These are phyloP conservation scores for Drosophila kurseongensis DNA, from an alignment of 1,140 invertebrate genomes.

Conservation along the genomic window DNA sequence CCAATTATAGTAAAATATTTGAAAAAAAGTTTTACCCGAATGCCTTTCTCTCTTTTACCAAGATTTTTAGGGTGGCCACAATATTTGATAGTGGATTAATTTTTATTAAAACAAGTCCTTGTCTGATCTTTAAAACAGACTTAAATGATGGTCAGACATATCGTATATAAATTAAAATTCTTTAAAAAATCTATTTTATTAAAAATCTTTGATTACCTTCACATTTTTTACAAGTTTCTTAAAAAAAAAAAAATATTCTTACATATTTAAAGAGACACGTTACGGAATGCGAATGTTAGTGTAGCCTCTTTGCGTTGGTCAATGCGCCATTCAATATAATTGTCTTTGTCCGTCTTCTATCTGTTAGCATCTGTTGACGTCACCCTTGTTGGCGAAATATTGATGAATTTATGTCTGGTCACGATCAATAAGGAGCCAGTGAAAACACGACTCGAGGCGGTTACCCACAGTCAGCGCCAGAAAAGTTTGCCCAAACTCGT, in stretches of 20 bases:
- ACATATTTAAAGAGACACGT: no score
- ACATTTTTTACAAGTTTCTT: no score
- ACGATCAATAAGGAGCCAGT: conserved; percentile 56
- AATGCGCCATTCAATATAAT: conserved; percentile 36
- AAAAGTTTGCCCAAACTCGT: conserved; percentile 31
- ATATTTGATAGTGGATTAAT: no score
- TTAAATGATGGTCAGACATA: no score
- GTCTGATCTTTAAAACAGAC: no score
- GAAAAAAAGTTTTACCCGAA: neutral
- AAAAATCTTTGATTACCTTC: no score
- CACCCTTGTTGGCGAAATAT: conserved; percentile 43
- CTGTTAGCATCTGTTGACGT: conserved; percentile 64
- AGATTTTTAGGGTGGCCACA: neutral
- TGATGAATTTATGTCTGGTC: conserved; percentile 80
- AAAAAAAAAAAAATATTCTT: no score
- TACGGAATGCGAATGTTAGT: neutral
- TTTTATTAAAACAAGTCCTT: no score
- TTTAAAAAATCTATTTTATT: no score
- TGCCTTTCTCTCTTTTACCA: neutral
- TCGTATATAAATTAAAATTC: no score
- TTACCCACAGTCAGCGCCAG: conserved; percentile 37
- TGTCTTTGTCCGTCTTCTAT: conserved; percentile 26
- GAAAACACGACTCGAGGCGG: conserved; percentile 47
- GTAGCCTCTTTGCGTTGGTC: conserved; percentile 11
- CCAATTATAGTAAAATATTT: conserved; percentile 1